Evolutionary conservation across 1,140 invertebrate genomes (phyloP).

Genomic region (Macrosteles quadrilineatus): DNA sequence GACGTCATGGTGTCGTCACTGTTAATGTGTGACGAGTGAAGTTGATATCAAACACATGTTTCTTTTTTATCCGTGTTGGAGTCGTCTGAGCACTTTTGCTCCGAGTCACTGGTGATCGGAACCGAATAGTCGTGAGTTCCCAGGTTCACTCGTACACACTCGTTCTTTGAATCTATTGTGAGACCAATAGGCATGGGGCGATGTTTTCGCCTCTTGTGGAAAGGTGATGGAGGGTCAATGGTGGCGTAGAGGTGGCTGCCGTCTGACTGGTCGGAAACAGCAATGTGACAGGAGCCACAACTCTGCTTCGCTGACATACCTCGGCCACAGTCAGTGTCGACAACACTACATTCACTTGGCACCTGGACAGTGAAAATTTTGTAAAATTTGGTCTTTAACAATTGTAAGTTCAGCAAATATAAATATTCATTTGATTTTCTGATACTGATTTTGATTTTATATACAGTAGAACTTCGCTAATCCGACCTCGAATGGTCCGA

Average conservation of each 20-base stretch:
- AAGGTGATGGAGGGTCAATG: constrained; percentile 37
- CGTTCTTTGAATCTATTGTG: constrained; percentile 24
- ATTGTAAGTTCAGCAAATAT: too few species aligned
- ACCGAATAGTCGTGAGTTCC: constrained; percentile 12
- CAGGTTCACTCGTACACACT: constrained; percentile 10
- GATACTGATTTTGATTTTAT: too few species aligned
- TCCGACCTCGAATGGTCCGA: too few species aligned
- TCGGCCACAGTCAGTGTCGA: constrained; percentile 39
- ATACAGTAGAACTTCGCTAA: too few species aligned
- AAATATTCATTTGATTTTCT: too few species aligned
- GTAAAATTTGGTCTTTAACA: too few species aligned
- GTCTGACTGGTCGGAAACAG: constrained; percentile 36
- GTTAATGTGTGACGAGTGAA: neutral
- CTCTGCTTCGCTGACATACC: constrained; percentile 37
- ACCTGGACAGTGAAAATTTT: too few species aligned
- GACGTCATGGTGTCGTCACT: constrained; percentile 1
- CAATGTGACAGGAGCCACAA: constrained; percentile 33
- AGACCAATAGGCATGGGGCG: constrained; percentile 22
- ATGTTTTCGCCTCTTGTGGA: neutral
- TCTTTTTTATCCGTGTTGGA: constrained; percentile 37
- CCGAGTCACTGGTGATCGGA: constrained; percentile 26
- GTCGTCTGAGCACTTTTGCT: constrained; percentile 35
- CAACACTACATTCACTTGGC: constrained; percentile 18
- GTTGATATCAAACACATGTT: constrained; percentile 34
- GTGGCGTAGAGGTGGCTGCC: constrained; percentile 41